Percentiles rank a stretch among this genome's conserved stretches.
Evolutionary conservation across 2,888 invertebrate species (phyloP).

Genomic region (Rotaria macrura): DNA sequence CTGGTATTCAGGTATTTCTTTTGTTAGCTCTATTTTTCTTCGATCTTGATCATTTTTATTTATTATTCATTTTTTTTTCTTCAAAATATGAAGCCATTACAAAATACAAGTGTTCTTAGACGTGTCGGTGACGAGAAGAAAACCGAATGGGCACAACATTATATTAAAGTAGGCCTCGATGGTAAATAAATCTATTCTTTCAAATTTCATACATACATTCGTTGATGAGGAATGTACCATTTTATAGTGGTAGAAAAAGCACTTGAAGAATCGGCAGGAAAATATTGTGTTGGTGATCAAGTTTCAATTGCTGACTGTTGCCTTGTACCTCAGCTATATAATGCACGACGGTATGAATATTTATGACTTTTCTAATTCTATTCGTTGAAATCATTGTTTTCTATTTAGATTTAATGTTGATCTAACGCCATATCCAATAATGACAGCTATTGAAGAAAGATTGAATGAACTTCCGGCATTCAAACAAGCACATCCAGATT

Average conservation of each 20-base stretch:
- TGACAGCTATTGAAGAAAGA: constrained; percentile 72
- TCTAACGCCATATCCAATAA: constrained; percentile 74
- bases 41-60: not conserved
- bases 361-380: not conserved
- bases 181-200: constrained; percentile 54
- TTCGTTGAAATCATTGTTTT: not conserved
- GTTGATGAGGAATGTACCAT: too few relatives aligned
- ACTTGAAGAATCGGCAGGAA: constrained; percentile 55
- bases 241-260: not conserved
- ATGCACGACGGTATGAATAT: constrained; percentile 66
- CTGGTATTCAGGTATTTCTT: not conserved
- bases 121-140: constrained; percentile 59
- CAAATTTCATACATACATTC: too few relatives aligned
- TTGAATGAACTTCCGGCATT: constrained; percentile 78
- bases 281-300: constrained; percentile 80
- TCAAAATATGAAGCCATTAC: constrained; percentile 59
- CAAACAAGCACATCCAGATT: constrained; percentile 75
- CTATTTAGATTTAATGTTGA: constrained; percentile 73
- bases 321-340: constrained; percentile 84
- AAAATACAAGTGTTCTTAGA: constrained; percentile 76
- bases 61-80: not conserved
- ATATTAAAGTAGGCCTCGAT: constrained; percentile 74
- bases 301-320: constrained; percentile 87
- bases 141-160: constrained; percentile 76
- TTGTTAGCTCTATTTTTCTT: too few relatives aligned